Base-by-base conservation (phyloP, 2,888 invertebrate genomes). In the Tyria jacobaeae region DNA sequence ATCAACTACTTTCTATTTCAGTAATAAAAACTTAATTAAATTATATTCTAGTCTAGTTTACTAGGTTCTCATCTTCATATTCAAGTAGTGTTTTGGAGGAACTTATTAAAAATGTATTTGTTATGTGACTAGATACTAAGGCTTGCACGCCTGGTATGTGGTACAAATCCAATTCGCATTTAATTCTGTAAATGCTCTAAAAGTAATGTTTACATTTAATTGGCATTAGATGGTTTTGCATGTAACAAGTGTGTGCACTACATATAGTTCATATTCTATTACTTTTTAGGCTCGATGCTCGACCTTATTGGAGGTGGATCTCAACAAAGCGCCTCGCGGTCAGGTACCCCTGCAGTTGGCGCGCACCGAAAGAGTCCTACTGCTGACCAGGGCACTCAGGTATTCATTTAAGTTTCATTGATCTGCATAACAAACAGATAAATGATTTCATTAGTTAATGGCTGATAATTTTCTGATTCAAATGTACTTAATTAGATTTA, bases 321-420 rank as follows among this genome's bases (percentile, higher is more conserved):
- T 67, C 91, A 91, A 69, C 91, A 92, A 75, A 89, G 70, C 61
- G 89, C 94, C 49, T 97, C 97, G n/a, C 95, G 97, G 60, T 97
- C 97, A 57, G 96, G 96, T 61, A 97, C 97, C 1, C 97, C 98
- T 12, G 96, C 96, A 7, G 96, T 96, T 66, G 94, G 95, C 41
- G 92, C 95, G 41, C 96, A 96, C 70, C 95, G 97, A 81, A 97
- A 97, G 89, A 98, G 98, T 76, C 97, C 98, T 57, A 97, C 97
- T 2, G 95, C 96, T 74, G 98, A 98, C 87, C 97, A 98, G 90
- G 96, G 97, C 69, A 96, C 96, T 51, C 98, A 98, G 92, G 96
- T 93, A 84, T 6, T 25, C 27, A 59, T 21, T 35, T n/a, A 15
- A 47, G n/a, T 34, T 15, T 17, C 34, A 21, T 21, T 3, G 2